Evolutionary conservation across 2,113 vertebrate species (phyloP), one percentile per base, ranked within the genome.

Genomic region (Coptodon rendalli): DNA sequence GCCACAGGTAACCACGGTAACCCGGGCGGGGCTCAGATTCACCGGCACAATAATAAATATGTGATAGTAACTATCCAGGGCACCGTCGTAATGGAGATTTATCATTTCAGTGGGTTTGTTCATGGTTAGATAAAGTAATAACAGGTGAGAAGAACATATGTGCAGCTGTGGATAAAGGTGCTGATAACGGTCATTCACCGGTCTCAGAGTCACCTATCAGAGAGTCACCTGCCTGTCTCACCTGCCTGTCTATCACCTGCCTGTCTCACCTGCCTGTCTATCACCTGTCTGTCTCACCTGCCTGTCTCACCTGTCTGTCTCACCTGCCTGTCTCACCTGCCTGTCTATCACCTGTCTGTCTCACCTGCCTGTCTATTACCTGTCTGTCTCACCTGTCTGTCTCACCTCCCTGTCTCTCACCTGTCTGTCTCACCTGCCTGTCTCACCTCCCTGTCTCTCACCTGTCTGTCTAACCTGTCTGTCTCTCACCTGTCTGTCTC

Each of bases 1-100:
- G 88, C 36, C 87, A 86, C 81, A 94, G 93, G 92, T 94, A 93
- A 92, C 82, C 29, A 31, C 5, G 36, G 43, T 4, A 50, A 84
- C 61, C 9, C 4, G 14, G 12, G 66, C 6, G 12, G 45, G 59
- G 29, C 14, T 38, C 50, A 27, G 9, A 45, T 40, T 50, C 38
- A 50, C 12, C 38, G 40, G n/a, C 17, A 63, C 34, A 63, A 36
- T 63, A 63, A 63, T 17, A 63, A 12, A 36, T 36, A 66, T 66
- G 17, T 36, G 31, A 66, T 2, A 66, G 31, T 66, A 36, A 31
- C 31, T 66, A 17, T 5, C 31, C 61, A 36, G 17, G 61, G 17
- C 9, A 66, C 29, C 6, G 9, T 63, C 1, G 9, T 19, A 2
- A 22, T 1, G 45, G 24, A 19, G 11, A 13, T 66, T 38, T 12